These are phyloP conservation scores for Ascidia mentula DNA, from an alignment of 23 tunicate genomes.

Conservation along the genomic window DNA sequence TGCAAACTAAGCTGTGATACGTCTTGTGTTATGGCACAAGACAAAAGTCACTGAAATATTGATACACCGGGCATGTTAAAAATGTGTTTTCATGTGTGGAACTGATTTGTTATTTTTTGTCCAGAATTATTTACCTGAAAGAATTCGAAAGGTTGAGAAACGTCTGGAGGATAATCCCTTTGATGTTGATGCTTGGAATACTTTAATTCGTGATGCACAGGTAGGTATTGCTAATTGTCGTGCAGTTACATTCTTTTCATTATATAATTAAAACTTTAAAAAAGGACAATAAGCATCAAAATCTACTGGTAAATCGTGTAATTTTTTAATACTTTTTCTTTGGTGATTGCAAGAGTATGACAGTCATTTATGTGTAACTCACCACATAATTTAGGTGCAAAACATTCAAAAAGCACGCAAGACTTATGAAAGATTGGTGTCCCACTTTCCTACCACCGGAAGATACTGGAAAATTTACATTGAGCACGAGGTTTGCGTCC, in stretches of 20 bases:
- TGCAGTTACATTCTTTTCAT: too few species aligned
- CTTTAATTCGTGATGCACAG: constrained; percentile 94
- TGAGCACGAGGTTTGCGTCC: constrained; percentile 82
- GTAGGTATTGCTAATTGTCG: constrained; percentile 32
- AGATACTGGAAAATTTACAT: constrained; percentile 97
- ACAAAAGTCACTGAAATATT: too few species aligned
- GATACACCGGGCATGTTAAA: too few species aligned
- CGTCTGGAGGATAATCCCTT: constrained; percentile 45
- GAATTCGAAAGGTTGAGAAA: constrained; percentile 56
- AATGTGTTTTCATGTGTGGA: neutral
- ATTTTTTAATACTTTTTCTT: too few species aligned
- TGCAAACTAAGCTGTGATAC: too few species aligned
- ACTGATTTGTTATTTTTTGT: neutral
- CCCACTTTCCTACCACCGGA: constrained; percentile 93
- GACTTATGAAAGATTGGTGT: constrained; percentile 70
- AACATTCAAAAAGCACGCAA: constrained; percentile 81
- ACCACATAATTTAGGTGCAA: constrained; percentile 33
- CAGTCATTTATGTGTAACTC: too few species aligned
- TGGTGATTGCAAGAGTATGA: too few species aligned
- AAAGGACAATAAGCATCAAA: too few species aligned
- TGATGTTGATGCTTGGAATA: constrained; percentile 92
- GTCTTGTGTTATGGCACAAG: too few species aligned
- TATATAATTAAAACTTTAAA: too few species aligned
- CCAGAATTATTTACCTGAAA: constrained; percentile 76
- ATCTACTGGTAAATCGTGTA: too few species aligned